Evolutionary conservation across 2,113 vertebrate species (phyloP).

Genomic region (Pseudopodoces humilis): DNA sequence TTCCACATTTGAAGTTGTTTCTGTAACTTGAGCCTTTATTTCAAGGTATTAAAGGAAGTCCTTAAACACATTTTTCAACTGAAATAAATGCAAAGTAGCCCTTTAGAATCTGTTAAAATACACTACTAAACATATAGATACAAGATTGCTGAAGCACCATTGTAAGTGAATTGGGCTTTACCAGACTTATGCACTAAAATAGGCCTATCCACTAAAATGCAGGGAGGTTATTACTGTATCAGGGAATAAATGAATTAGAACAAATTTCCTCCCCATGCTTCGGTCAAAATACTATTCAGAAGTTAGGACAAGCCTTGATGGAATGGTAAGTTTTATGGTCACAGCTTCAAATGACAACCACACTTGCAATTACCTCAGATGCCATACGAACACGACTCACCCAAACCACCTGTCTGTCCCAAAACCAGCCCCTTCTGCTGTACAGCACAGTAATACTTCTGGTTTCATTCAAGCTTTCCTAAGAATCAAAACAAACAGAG

Average conservation of each 20-base stretch:
- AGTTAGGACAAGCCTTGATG: neutral
- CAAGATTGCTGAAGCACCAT: neutral
- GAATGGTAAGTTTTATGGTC: neutral
- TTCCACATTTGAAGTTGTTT: neutral
- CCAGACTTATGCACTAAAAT: neutral
- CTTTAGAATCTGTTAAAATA: neutral
- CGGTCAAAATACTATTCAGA: neutral
- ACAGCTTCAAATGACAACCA: neutral
- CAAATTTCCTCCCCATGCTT: neutral
- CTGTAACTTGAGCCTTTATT: accelerated
- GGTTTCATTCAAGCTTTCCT: neutral
- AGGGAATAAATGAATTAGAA: neutral
- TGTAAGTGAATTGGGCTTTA: neutral
- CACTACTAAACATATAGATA: neutral
- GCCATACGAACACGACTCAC: neutral
- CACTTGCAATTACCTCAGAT: neutral
- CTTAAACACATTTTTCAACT: neutral
- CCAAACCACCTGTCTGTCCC: neutral
- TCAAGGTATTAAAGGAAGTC: neutral
- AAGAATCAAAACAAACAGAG: neutral
- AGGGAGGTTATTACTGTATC: neutral
- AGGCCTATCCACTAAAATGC: neutral
- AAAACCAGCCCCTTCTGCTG: neutral
- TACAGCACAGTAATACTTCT: neutral
- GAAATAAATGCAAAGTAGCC: neutral